Conservation (phyloP, 1,140 invertebrate species). For the Ruditapes philippinarum region DNA sequence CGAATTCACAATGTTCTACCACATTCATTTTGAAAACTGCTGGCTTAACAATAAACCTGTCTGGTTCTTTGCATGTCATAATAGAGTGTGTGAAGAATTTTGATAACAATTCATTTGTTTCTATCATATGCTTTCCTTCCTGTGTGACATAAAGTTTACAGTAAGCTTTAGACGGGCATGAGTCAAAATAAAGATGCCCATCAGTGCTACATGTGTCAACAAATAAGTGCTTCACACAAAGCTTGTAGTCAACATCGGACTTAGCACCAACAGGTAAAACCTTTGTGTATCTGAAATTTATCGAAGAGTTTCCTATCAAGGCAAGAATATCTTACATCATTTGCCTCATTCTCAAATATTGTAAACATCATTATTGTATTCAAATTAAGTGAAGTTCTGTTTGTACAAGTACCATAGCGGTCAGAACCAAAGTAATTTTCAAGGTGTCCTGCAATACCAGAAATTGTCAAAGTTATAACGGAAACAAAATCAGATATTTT, state of each 20-base stretch:
- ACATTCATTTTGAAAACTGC: not conserved
- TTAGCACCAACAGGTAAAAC: not conserved
- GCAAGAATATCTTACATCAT: too few species aligned
- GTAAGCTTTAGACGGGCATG: not conserved
- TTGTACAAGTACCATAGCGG: too few species aligned
- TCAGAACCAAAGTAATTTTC: too few species aligned
- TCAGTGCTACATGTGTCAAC: not conserved
- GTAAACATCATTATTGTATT: too few species aligned
- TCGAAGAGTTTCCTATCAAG: too few species aligned
- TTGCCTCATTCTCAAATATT: too few species aligned
- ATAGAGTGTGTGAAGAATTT: not conserved
- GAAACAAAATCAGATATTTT: too few species aligned
- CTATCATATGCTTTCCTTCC: not conserved
- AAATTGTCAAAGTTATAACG: too few species aligned
- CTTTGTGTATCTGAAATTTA: not conserved
- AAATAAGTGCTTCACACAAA: not conserved
- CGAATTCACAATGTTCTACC: constrained; percentile 1
- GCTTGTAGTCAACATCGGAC: constrained; percentile 10
- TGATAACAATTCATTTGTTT: not conserved
- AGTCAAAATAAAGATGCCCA: not conserved
- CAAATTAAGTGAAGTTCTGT: too few species aligned
- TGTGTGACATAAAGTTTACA: not conserved
- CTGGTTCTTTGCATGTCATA: not conserved
- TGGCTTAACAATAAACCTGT: not conserved
- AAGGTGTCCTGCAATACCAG: too few species aligned